A percentile compares a stretch with the other conserved stretches of the same genome.
phyloP scores from a whole-genome alignment of 2,797 vertebrate species.

The Hydrolagus colliei region DNA sequence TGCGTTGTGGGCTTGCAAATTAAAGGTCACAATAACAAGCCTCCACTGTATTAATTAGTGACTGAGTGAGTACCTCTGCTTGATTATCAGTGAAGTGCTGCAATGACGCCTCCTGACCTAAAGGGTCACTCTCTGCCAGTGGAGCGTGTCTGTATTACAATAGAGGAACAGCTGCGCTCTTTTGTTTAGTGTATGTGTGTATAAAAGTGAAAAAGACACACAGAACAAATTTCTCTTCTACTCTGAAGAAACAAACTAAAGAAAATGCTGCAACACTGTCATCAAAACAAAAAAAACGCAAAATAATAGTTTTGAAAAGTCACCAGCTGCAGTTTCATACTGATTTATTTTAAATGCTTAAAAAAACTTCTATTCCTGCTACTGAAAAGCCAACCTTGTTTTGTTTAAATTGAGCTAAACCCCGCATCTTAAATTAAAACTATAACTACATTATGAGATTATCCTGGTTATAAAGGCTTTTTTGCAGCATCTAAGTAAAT shows the following conservation, averaged over 20 bases:
- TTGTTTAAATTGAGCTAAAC: neutral
- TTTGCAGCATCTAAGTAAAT: neutral
- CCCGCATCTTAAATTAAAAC: neutral
- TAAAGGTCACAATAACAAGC: conserved; percentile 25
- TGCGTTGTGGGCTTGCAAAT: conserved; percentile 16
- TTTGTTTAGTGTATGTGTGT: neutral
- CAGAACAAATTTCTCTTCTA: conserved; percentile 1
- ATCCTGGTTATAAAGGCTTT: neutral
- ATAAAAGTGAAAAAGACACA: neutral
- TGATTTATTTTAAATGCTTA: neutral
- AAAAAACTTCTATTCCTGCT: neutral
- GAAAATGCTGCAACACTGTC: neutral
- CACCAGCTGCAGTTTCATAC: neutral
- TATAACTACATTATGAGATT: neutral
- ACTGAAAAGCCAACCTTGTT: neutral
- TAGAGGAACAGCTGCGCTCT: conserved; percentile 25
- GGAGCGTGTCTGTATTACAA: conserved; percentile 20
- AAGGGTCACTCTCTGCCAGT: conserved; percentile 31
- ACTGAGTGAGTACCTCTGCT: conserved; percentile 29
- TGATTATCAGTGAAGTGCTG: conserved; percentile 27
- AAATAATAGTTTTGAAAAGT: neutral
- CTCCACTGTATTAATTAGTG: conserved; percentile 28
- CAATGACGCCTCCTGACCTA: conserved; percentile 31
- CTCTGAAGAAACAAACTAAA: neutral
- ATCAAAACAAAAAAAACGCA: neutral